A percentile compares a stretch with the other conserved stretches of the same genome.
phyloP scores from a whole-genome alignment of 2,113 vertebrate genomes.

The Dasyurus viverrinus region DNA sequence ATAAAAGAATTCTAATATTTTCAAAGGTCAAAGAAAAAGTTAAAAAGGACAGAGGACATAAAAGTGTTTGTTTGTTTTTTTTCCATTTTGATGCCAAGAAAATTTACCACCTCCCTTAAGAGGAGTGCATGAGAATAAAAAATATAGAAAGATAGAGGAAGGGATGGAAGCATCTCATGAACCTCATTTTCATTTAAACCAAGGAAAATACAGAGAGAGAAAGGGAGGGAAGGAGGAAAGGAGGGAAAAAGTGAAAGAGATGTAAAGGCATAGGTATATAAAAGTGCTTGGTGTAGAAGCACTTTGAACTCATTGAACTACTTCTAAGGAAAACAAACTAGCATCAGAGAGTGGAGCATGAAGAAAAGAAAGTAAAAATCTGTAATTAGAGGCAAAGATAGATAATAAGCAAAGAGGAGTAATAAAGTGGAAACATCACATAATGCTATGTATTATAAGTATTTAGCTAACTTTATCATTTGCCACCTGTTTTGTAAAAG shows the following conservation, averaged over 20 bases:
- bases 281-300: too few species aligned
- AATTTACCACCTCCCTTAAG: too few species aligned
- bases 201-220: neutral
- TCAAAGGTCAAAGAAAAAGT: neutral
- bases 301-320: neutral
- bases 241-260: too few species aligned
- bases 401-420: too few species aligned
- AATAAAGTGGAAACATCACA: too few species aligned
- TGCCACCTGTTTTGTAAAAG: neutral
- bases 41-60: neutral
- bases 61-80: neutral
- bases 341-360: neutral
- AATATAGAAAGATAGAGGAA: neutral
- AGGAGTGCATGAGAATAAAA: neutral
- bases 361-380: neutral
- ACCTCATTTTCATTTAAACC: neutral
- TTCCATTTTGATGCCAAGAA: too few species aligned
- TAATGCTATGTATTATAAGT: neutral
- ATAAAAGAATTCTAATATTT: neutral
- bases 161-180: neutral
- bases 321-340: neutral
- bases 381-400: neutral
- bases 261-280: too few species aligned
- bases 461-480: neutral
- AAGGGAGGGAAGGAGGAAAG: too few species aligned